Base-by-base conservation (phyloP, 2,113 vertebrate genomes). In the Rutilus rutilus region DNA sequence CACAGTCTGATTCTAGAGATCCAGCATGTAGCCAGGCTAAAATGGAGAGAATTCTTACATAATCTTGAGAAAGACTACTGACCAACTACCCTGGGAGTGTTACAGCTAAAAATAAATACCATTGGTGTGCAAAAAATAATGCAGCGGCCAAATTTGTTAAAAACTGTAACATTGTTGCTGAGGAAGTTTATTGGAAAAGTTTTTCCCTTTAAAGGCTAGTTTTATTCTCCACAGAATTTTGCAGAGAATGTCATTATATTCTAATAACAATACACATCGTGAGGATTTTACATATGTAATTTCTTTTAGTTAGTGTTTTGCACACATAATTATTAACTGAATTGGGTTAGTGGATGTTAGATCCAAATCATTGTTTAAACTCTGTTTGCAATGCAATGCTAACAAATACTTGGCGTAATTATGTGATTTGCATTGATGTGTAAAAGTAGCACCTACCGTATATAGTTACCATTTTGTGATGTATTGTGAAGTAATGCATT, bases 111-210 rank as follows among this genome's bases (percentile, higher is more conserved):
- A 81, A 47, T 81, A 60, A 81, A 81, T 81, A 64, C 42, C 39
- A 81, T 39, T 47, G 78, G 78, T 81, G 59, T 30, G 78, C 78
- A 81, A 81, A 81, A 80, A 65, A 81, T 81, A 81, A 81, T 65
- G 78, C 59, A 65, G 59, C 23, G 36, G 39, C n/a, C 59, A 81
- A 47, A 65, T 81, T 42, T 81, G n/a, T 65, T 45, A 45, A 64
- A 80, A 80, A 64, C 14, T 17, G 14, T 27, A 30, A 27, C 15
- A 60, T 30, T 64, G 78, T 80, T 80, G 59, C 78, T 47, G 77
- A 59, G 77, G 12, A 39, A 59, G 77, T 60, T 79, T 79, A 39
- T n/a, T 78, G 36, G 78, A n/a, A 14, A 27, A 45, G 78, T 80
- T 80, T 62, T 64, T 19, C 4, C 42, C 8, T 80, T 64, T 64